A percentile compares a stretch with the other conserved stretches of the same genome.
Conservation (phyloP, 2,888 invertebrate genomes). For the Muschampia plurimacula region DNA sequence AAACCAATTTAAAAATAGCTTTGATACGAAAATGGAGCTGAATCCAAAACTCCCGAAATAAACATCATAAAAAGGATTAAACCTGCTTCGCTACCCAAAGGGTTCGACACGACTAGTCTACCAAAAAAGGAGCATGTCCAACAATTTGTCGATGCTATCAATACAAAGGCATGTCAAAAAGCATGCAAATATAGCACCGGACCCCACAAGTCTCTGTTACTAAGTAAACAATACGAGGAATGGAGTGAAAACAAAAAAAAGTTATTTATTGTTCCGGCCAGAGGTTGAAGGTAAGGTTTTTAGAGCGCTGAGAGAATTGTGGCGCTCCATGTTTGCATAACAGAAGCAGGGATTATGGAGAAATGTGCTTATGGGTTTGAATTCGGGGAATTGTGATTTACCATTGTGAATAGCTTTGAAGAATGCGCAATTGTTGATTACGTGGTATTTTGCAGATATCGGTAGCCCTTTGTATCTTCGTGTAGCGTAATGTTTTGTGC, state of each 20-base stretch:
- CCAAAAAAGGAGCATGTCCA: conserved; percentile 34
- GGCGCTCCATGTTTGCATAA: conserved; percentile 36
- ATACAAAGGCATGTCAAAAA: conserved; percentile 45
- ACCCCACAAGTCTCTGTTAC: conserved; percentile 53
- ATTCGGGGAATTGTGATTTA: conserved; percentile 32
- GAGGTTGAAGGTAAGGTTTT: conserved; percentile 54
- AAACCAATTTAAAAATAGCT: background rate
- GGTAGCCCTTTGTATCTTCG: background rate
- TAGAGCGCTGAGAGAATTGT: conserved; percentile 38
- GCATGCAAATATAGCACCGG: conserved; percentile 53
- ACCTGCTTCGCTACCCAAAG: conserved; percentile 14
- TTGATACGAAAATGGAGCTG: background rate
- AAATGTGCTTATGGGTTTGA: conserved; percentile 32
- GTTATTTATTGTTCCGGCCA: conserved; percentile 56
- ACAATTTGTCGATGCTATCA: conserved; percentile 38
- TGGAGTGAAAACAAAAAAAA: conserved; percentile 45
- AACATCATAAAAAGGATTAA: conserved; percentile 12
- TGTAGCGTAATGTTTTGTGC: background rate
- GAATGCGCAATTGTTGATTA: conserved; percentile 29
- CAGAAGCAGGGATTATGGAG: conserved; percentile 33
- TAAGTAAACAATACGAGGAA: conserved; percentile 58
- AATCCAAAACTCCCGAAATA: background rate
- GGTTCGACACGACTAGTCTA: conserved; percentile 23
- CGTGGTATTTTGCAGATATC: conserved; percentile 5
- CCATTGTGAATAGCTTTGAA: conserved; percentile 26